These are phyloP conservation scores for Epinotia nisella DNA, from an alignment of 2,888 invertebrate species.

Conservation along the genomic window DNA sequence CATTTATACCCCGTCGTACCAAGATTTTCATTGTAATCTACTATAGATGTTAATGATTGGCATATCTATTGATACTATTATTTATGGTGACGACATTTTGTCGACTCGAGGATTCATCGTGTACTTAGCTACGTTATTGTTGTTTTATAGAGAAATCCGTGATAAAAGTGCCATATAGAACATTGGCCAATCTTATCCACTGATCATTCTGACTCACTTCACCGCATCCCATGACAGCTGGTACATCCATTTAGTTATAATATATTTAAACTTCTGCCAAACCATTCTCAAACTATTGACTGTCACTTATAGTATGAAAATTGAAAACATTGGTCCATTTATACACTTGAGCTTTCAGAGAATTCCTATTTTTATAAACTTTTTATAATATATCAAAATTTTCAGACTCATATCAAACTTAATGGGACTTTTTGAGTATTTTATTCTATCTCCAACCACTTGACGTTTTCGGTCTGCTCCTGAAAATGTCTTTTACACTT, in stretches of 20 bases:
- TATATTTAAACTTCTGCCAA: conserved; percentile 45
- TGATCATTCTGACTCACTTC: conserved; percentile 44
- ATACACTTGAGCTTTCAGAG: conserved; percentile 80
- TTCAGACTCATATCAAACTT: conserved; percentile 78
- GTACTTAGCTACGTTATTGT: conserved; percentile 59
- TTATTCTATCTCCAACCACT: conserved; percentile 57
- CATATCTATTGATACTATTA: conserved; percentile 32
- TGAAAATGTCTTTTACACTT: conserved; percentile 57
- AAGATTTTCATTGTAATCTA: conserved; percentile 60
- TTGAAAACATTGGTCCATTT: conserved; percentile 73
- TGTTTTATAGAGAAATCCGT: conserved; percentile 64
- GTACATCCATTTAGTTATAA: conserved; percentile 49
- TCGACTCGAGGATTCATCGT: conserved; percentile 62
- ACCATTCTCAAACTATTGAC: conserved; percentile 50
- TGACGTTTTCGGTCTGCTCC: conserved; percentile 60
- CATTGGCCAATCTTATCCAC: conserved; percentile 60
- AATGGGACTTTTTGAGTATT: conserved; percentile 63
- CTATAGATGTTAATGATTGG: conserved; percentile 38
- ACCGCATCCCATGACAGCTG: conserved; percentile 68
- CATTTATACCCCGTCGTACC: conserved; percentile 57
- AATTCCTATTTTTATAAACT: conserved; percentile 82
- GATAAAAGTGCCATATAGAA: conserved; percentile 76
- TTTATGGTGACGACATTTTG: conserved; percentile 58
- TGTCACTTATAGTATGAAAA: conserved; percentile 57
- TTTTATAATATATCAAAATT: conserved; percentile 70